A percentile compares a stretch with the other conserved stretches of the same genome.
These are phyloP conservation scores for Clupea harengus DNA, from an alignment of 2,113 vertebrate genomes.

Conservation along the genomic window DNA sequence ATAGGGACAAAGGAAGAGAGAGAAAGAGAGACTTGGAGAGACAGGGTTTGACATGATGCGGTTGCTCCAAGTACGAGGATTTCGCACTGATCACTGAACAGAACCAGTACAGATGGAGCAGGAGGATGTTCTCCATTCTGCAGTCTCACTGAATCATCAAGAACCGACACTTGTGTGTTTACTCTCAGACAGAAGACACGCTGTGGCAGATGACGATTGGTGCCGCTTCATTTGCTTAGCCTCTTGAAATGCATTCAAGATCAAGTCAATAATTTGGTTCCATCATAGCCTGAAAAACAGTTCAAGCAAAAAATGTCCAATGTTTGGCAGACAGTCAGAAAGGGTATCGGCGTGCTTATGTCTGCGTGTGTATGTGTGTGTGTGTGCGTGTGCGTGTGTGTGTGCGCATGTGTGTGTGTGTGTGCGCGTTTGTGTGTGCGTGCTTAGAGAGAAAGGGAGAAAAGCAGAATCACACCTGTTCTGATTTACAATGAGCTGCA, in stretches of 20 bases:
- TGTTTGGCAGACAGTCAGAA: neutral
- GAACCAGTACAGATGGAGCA: too few species aligned
- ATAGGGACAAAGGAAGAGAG: neutral
- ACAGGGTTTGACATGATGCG: neutral
- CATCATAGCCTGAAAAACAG: neutral
- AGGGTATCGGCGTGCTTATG: conserved; percentile 7
- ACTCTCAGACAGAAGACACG: neutral
- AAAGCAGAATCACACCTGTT: conserved; percentile 12
- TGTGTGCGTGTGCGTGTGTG: conserved; percentile 28
- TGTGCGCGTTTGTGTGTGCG: neutral
- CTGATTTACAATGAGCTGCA: neutral
- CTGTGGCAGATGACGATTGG: too few species aligned
- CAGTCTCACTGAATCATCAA: neutral
- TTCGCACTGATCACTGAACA: neutral
- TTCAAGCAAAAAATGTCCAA: neutral
- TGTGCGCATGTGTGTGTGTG: conserved; percentile 20
- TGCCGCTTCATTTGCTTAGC: neutral
- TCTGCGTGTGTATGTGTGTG: conserved; percentile 3
- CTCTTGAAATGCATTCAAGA: neutral
- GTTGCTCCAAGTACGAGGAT: neutral
- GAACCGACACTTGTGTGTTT: neutral
- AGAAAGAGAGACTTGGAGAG: neutral
- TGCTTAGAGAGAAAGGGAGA: neutral
- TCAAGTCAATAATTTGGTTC: neutral
- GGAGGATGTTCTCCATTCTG: neutral